Evolutionary conservation across 2,797 vertebrate genomes (phyloP).

Genomic region (Argentina silus): DNA sequence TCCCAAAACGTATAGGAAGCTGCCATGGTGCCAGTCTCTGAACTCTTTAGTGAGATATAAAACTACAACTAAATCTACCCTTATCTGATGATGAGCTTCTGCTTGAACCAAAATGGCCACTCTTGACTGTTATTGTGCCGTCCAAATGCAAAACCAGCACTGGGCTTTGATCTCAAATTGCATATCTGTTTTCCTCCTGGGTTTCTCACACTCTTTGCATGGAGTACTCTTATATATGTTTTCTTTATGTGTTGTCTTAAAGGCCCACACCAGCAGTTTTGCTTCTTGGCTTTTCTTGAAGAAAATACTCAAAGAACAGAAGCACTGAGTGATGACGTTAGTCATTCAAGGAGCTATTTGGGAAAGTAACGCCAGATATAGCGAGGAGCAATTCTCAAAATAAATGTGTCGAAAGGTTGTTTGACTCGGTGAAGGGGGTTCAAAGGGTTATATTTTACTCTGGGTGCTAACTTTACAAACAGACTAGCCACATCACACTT

Average conservation of each 20-base stretch:
- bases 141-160: not conserved
- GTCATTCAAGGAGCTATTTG: no score
- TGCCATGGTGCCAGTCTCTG: constrained; percentile 4
- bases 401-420: no score
- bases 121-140: not conserved
- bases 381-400: no score
- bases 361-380: no score
- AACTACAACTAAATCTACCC: not conserved
- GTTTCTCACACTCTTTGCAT: not conserved
- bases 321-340: no score
- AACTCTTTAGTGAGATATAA: not conserved
- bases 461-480: no score
- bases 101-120: constrained; percentile 4
- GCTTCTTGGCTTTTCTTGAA: no score
- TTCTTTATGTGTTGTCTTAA: not conserved
- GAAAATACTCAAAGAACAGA: no score
- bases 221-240: not conserved
- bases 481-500: no score
- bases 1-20: not conserved
- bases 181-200: not conserved
- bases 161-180: not conserved
- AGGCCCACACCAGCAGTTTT: not conserved
- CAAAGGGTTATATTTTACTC: no score
- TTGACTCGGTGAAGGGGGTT: no score
- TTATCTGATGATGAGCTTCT: constrained; percentile 1